A percentile compares a stretch with the other conserved stretches of the same genome.
phyloP scores from a whole-genome alignment of 2,888 invertebrate genomes.

The Drosophila subquinaria region DNA sequence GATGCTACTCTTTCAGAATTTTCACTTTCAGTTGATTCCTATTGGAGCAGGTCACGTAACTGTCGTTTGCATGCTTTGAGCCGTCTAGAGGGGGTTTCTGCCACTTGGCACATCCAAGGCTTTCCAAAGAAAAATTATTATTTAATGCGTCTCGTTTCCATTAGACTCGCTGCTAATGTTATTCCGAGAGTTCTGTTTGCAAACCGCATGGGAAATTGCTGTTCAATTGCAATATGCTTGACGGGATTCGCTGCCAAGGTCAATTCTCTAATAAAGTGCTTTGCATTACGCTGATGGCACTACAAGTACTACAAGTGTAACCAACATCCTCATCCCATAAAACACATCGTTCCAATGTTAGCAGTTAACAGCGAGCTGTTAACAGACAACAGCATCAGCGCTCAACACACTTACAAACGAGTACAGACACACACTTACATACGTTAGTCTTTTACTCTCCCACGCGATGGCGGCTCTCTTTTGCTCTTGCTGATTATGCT shows the following conservation, averaged over 20 bases:
- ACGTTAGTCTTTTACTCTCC: constrained; percentile 19
- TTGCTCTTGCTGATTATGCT: constrained; percentile 12
- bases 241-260: constrained; percentile 35
- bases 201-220: constrained; percentile 31
- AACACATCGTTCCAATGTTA: constrained; percentile 27
- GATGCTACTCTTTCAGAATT: constrained; percentile 12
- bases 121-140: background rate
- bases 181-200: constrained; percentile 23
- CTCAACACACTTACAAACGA: background rate
- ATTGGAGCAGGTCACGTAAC: constrained; percentile 40
- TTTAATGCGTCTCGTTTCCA: constrained; percentile 28
- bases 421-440: background rate
- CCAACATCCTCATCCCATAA: background rate
- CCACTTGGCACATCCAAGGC: background rate
- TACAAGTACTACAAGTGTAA: constrained; percentile 17
- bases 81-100: constrained; percentile 7
- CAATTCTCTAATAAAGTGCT: constrained; percentile 42
- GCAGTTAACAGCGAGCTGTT: constrained; percentile 55
- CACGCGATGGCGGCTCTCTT: constrained; percentile 15
- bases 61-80: constrained; percentile 37
- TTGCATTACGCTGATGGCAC: constrained; percentile 45
- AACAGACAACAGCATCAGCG: constrained; percentile 34
- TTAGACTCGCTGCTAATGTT: constrained; percentile 33
- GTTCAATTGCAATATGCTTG: constrained; percentile 42
- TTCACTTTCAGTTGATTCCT: constrained; percentile 23